Evolutionary conservation across 35 echinoderm and acorn worm genomes (phyloP).

Genomic region (Lytechinus variegatus): DNA sequence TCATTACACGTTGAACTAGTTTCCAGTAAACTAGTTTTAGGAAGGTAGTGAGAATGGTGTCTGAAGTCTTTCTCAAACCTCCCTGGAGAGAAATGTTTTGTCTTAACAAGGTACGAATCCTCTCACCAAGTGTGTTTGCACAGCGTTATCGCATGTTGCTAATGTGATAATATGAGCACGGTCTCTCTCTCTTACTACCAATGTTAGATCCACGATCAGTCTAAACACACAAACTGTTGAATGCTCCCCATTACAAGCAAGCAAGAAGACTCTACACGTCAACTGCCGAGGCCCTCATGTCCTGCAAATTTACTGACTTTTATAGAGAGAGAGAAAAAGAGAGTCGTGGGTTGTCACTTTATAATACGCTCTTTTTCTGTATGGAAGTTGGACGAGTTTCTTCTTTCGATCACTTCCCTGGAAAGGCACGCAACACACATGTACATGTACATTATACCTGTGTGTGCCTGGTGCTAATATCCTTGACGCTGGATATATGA

Average conservation of each 20-base stretch:
- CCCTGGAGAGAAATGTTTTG: not conserved
- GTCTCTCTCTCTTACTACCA: not conserved
- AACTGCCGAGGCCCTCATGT: not conserved
- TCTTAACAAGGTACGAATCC: constrained; percentile 10
- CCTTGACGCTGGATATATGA: constrained; percentile 1
- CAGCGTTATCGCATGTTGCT: not conserved
- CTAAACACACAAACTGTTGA: constrained; percentile 12
- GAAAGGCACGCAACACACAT: not conserved
- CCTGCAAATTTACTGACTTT: not conserved
- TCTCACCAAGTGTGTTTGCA: not conserved
- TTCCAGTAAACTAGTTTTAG: too few species aligned
- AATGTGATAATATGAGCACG: constrained; percentile 7
- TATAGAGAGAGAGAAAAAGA: not conserved
- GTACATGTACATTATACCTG: not conserved
- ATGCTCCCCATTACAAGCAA: not conserved
- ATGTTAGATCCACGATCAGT: too few species aligned
- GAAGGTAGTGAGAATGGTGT: too few species aligned
- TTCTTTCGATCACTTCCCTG: not conserved
- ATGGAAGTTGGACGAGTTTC: not conserved
- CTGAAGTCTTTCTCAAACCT: not conserved
- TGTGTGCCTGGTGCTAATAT: not conserved
- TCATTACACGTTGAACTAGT: too few species aligned
- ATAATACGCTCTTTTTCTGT: not conserved
- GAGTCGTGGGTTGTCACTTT: not conserved
- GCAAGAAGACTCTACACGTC: not conserved